Conservation (phyloP, 2,113 vertebrate genomes). For the Thamnaconus septentrionalis region DNA sequence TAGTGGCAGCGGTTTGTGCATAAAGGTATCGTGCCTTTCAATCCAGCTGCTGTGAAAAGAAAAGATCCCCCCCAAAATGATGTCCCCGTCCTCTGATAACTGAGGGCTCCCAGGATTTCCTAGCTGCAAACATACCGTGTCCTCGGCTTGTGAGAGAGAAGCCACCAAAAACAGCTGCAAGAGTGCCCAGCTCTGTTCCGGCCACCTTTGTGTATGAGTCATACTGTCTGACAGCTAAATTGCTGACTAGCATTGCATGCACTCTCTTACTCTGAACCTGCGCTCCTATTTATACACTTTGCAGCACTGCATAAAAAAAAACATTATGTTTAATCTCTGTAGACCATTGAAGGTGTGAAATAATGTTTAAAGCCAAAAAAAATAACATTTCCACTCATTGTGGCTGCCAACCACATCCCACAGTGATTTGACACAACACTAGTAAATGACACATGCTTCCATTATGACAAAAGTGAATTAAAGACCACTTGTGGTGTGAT, state of each 20-base stretch:
- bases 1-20: constrained; percentile 49
- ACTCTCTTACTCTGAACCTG: not conserved
- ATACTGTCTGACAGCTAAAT: not conserved
- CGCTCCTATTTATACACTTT: constrained; percentile 35
- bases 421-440: too few relatives aligned
- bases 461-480: too few relatives aligned
- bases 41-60: constrained; percentile 71
- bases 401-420: too few relatives aligned
- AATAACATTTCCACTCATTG: too few relatives aligned
- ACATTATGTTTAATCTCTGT: too few relatives aligned
- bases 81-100: constrained; percentile 62
- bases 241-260: too few relatives aligned
- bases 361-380: too few relatives aligned
- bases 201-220: constrained; percentile 44
- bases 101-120: constrained; percentile 51
- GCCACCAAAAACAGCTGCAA: constrained; percentile 51
- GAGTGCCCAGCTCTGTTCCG: constrained; percentile 47
- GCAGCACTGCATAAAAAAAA: not conserved
- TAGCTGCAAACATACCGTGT: constrained; percentile 47
- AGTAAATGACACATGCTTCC: too few relatives aligned
- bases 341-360: too few relatives aligned
- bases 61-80: constrained; percentile 68
- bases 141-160: constrained; percentile 37
- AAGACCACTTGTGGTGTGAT: too few relatives aligned
- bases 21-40: constrained; percentile 40